A percentile compares a stretch with the other conserved stretches of the same genome.
These are phyloP conservation scores for Camelus dromedarius DNA, from an alignment of 2,113 vertebrate genomes.

Conservation along the genomic window DNA sequence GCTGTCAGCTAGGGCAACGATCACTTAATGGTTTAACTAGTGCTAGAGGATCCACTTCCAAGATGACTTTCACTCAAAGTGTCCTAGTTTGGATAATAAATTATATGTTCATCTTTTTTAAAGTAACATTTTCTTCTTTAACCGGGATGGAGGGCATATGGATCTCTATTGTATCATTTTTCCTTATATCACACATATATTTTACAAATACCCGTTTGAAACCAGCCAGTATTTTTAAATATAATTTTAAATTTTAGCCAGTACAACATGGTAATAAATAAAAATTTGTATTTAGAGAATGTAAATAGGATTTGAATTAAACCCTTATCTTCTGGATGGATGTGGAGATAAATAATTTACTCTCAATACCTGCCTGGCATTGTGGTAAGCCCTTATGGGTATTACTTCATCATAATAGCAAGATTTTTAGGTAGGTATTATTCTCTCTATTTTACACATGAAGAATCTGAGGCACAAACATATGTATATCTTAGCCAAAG, in stretches of 20 bases:
- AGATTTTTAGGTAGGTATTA: neutral
- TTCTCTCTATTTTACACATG: neutral
- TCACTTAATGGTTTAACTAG: neutral
- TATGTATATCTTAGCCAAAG: constrained; percentile 14
- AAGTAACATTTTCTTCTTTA: constrained; percentile 4
- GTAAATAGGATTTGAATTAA: constrained; percentile 14
- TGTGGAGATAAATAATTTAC: neutral
- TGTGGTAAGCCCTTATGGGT: neutral
- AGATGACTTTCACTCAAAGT: neutral
- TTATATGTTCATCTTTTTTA: neutral
- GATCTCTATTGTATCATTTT: neutral
- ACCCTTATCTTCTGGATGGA: neutral
- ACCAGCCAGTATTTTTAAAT: neutral
- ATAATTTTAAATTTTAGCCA: constrained; percentile 18
- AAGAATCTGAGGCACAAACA: neutral
- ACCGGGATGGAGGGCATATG: neutral
- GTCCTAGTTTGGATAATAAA: neutral
- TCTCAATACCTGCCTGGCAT: neutral
- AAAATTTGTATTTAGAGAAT: constrained; percentile 6
- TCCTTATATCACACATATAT: neutral
- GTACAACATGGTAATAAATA: neutral
- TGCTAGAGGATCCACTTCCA: neutral
- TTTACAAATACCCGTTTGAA: constrained; percentile 52
- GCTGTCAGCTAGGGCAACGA: neutral
- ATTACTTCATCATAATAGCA: constrained; percentile 22